Conservation (phyloP, 30 jellyfish, hydroid and myxozoan genomes). For the Phacellophora camtschatica region DNA sequence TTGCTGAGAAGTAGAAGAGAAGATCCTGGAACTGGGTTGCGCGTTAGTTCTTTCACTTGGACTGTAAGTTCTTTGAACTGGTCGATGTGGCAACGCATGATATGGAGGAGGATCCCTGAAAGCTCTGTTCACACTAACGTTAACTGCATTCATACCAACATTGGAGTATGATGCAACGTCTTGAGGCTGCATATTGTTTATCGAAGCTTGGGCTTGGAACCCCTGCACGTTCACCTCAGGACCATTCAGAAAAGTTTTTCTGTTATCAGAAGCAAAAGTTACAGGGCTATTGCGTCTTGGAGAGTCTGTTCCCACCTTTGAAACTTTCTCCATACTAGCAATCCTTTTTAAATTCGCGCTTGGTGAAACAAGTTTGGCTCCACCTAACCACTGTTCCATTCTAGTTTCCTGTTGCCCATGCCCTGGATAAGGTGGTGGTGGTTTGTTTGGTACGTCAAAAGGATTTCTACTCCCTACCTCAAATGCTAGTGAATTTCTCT, state of each 20-base stretch:
- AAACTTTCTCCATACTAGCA: conserved; percentile 69
- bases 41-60: conserved; percentile 45
- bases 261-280: conserved; percentile 48
- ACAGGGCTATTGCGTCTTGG: conserved; percentile 66
- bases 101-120: conserved; percentile 45
- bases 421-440: conserved; percentile 99
- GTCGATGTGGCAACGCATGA: conserved; percentile 38
- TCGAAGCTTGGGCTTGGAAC: background rate
- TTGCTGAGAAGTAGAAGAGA: conserved; percentile 8
- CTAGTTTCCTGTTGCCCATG: conserved; percentile 9
- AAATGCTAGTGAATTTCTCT: conserved; percentile 71
- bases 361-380: conserved; percentile 3
- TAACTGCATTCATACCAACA: no score
- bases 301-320: conserved; percentile 40
- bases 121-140: background rate
- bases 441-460: conserved; percentile 74
- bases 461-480: conserved; percentile 55
- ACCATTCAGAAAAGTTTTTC: conserved; percentile 22
- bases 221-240: conserved; percentile 1
- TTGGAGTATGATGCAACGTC: conserved; percentile 72
- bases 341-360: conserved; percentile 49
- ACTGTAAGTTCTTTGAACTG: conserved; percentile 48
- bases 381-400: conserved; percentile 44
- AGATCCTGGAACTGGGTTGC: background rate
- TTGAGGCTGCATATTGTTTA: background rate